Evolutionary conservation across 2,888 invertebrate species (phyloP).

Genomic region (Alcis repandata): DNA sequence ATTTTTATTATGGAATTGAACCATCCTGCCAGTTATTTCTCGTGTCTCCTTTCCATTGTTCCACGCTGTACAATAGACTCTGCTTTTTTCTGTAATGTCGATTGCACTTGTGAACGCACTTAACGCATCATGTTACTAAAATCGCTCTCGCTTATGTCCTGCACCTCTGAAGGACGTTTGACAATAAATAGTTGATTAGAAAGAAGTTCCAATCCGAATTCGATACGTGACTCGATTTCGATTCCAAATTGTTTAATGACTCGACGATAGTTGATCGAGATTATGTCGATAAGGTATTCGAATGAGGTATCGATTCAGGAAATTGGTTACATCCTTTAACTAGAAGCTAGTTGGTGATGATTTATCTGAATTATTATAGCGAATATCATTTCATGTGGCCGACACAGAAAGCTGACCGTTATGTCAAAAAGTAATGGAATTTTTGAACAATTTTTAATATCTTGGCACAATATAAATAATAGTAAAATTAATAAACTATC

Average conservation of each 20-base stretch:
- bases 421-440: background rate
- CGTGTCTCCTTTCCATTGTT: no score
- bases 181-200: conserved; percentile 83
- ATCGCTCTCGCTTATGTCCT: conserved; percentile 56
- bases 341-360: conserved; percentile 31
- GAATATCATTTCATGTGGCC: conserved; percentile 16
- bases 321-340: conserved; percentile 44
- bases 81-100: no score
- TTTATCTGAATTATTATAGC: conserved; percentile 18
- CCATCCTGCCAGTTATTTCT: no score
- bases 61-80: no score
- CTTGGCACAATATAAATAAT: no score
- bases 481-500: no score
- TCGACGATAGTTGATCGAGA: conserved; percentile 51
- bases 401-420: conserved; percentile 7
- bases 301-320: conserved; percentile 40
- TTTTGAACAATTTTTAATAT: no score
- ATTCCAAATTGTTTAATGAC: conserved; percentile 68
- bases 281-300: conserved; percentile 55
- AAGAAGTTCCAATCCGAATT: conserved; percentile 76
- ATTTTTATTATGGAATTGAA: no score
- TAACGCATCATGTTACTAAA: background rate
- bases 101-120: background rate
- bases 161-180: conserved; percentile 60
- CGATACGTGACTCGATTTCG: conserved; percentile 82